phyloP scores from a whole-genome alignment of 2,797 vertebrate species.

The Rachycentron canadum region DNA sequence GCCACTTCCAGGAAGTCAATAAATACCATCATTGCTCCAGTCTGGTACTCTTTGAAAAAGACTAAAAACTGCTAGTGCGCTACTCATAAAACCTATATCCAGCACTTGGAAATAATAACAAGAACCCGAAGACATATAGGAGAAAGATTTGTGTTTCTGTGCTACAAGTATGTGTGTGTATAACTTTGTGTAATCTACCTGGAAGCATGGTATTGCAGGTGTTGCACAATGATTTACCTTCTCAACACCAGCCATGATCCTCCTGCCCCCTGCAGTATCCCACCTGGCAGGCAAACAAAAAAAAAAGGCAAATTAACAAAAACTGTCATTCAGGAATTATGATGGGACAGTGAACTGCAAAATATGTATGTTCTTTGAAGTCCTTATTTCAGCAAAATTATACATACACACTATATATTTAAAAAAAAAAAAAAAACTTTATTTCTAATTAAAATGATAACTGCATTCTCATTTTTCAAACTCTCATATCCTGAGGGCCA shows the following conservation, averaged over 20 bases:
- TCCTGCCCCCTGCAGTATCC: background rate
- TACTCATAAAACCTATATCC: background rate
- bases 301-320: conserved; percentile 40
- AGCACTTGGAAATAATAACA: background rate
- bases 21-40: background rate
- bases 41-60: background rate
- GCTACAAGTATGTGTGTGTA: background rate
- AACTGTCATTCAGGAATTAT: conserved; percentile 59
- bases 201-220: background rate
- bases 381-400: conserved; percentile 97
- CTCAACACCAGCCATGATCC: conserved; percentile 7
- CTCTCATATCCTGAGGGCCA: conserved; percentile 99
- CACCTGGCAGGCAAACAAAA: conserved; percentile 27
- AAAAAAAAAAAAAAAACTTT: conserved; percentile 94
- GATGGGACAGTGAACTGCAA: conserved; percentile 36
- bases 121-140: background rate
- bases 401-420: conserved; percentile 66
- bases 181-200: conserved; percentile 11
- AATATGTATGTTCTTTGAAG: conserved; percentile 93
- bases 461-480: conserved; percentile 99
- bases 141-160: background rate
- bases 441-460: conserved; percentile 99
- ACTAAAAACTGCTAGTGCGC: background rate
- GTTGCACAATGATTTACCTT: conserved; percentile 32
- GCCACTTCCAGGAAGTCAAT: background rate